Percentiles rank a stretch among this genome's conserved stretches.
Evolutionary conservation across 2,113 vertebrate genomes (phyloP).

Genomic region (Carettochelys insculpta): DNA sequence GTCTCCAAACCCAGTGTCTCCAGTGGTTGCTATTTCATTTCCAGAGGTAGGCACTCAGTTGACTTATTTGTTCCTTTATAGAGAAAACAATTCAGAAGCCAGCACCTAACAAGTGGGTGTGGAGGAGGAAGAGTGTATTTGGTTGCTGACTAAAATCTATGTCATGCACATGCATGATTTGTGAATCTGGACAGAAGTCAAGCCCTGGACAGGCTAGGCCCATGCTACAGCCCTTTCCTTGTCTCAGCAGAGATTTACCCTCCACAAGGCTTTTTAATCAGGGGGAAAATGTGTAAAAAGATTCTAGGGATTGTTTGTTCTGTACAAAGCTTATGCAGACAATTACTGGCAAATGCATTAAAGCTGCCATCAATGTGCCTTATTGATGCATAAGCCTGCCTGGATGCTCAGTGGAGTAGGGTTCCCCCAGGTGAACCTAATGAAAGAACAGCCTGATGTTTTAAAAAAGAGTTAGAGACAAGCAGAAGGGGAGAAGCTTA

Average conservation of each 20-base stretch:
- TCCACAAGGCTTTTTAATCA: slow-evolving; percentile 21
- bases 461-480: not conserved
- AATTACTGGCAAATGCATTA: slow-evolving; percentile 40
- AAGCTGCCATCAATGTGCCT: slow-evolving; percentile 10
- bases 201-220: not conserved
- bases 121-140: not conserved
- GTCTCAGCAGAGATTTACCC: not conserved
- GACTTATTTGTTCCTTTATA: slow-evolving; percentile 51
- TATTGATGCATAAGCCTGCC: not conserved
- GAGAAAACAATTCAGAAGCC: not conserved
- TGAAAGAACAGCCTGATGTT: not conserved
- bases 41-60: not conserved
- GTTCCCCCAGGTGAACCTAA: not conserved
- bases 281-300: not conserved
- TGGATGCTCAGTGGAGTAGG: not conserved
- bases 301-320: slow-evolving; percentile 33
- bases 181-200: not conserved
- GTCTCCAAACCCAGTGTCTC: too few species aligned
- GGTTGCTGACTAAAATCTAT: not conserved
- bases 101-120: not conserved
- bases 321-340: slow-evolving; percentile 34
- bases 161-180: not conserved
- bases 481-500: not conserved
- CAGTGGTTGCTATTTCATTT: not conserved
- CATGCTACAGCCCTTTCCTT: not conserved